Percentiles rank a stretch among this genome's conserved stretches.
Conservation (phyloP, 2,797 vertebrate species). For the Chaenodraco wilsoni region DNA sequence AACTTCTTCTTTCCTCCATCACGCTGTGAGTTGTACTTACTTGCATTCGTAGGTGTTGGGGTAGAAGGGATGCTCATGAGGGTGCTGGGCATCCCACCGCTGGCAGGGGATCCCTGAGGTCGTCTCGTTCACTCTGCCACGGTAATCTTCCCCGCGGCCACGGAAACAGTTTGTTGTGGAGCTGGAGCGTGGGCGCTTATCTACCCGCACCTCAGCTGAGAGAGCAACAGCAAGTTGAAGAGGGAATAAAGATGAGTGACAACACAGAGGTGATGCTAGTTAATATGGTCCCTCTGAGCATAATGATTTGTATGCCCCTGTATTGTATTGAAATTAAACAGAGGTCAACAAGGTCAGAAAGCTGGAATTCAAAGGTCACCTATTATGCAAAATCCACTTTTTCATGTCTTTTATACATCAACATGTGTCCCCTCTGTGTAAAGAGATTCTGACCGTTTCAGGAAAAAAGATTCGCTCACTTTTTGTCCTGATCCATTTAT, state of each 20-base stretch:
- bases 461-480: too few species aligned
- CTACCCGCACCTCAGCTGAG: slow-evolving; percentile 81
- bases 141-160: slow-evolving; percentile 91
- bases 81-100: slow-evolving; percentile 90
- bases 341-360: background rate
- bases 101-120: slow-evolving; percentile 92
- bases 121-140: slow-evolving; percentile 89
- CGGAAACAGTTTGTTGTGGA: slow-evolving; percentile 88
- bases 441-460: too few species aligned
- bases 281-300: background rate
- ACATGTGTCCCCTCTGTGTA: too few species aligned
- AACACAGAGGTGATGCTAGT: background rate
- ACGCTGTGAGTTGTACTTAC: slow-evolving; percentile 78
- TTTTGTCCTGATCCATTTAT: too few species aligned
- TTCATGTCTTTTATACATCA: too few species aligned
- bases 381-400: too few species aligned
- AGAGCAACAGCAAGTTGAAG: background rate
- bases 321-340: background rate
- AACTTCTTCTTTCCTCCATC: background rate
- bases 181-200: slow-evolving; percentile 76
- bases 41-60: slow-evolving; percentile 95
- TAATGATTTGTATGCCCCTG: background rate
- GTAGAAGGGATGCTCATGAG: slow-evolving; percentile 90
- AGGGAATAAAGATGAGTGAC: background rate
- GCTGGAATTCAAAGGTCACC: too few species aligned